phyloP scores from a whole-genome alignment of 2,888 invertebrate genomes.

The Gisinianus flammeolus region DNA sequence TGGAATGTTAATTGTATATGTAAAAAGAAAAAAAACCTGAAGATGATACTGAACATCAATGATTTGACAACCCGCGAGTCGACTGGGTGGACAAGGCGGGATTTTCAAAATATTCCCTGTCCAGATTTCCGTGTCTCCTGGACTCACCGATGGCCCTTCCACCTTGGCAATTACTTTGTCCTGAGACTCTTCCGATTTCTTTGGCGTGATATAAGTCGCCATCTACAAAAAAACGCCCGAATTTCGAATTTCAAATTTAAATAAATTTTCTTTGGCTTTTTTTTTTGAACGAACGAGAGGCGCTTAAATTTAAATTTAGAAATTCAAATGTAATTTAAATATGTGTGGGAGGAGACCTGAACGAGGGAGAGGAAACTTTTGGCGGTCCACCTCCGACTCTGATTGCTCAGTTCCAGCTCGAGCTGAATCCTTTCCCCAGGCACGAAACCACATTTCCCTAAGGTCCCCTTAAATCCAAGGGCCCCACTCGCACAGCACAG shows the following conservation, averaged over 20 bases:
- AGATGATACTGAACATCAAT: conserved; percentile 78
- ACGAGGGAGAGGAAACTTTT: background rate
- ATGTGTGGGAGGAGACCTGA: too few relatives aligned
- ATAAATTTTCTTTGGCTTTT: too few relatives aligned
- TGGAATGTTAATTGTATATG: background rate
- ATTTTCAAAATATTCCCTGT: conserved; percentile 69
- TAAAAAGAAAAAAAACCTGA: conserved; percentile 67
- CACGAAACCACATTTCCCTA: conserved; percentile 34
- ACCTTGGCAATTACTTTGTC: background rate
- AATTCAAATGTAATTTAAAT: too few relatives aligned
- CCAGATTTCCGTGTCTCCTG: conserved; percentile 68
- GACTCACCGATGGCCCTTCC: conserved; percentile 41
- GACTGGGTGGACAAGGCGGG: conserved; percentile 78
- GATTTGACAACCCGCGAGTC: conserved; percentile 75
- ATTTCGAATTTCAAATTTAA: too few relatives aligned
- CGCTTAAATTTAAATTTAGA: too few relatives aligned
- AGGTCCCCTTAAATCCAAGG: conserved; percentile 21
- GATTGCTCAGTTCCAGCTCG: conserved; percentile 30
- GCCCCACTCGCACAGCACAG: conserved; percentile 66
- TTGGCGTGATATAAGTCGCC: background rate
- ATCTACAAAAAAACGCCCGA: too few relatives aligned
- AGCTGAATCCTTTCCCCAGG: conserved; percentile 32
- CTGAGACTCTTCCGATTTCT: background rate
- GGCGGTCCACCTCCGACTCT: conserved; percentile 24
- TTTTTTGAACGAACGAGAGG: too few relatives aligned